Percentiles rank a stretch among this genome's conserved stretches.
phyloP scores from a whole-genome alignment of 2,888 invertebrate species.

The Polyommatus iphigenia region DNA sequence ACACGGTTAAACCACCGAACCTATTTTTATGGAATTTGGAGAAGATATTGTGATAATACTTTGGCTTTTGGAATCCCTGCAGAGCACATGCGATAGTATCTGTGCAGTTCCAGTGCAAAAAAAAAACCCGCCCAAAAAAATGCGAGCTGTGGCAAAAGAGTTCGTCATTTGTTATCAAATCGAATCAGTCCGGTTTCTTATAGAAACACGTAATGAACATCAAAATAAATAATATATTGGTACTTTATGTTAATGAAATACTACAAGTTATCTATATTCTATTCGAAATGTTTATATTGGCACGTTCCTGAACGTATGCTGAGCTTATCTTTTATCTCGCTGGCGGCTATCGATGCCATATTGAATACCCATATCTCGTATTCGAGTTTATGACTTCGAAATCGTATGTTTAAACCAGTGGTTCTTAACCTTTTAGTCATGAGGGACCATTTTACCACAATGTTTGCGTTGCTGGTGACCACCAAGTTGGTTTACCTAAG shows the following conservation, averaged over 20 bases:
- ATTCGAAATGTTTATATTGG: not conserved
- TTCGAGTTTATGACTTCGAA: not conserved
- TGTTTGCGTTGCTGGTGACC: too few species aligned
- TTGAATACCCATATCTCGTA: not conserved
- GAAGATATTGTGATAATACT: not conserved
- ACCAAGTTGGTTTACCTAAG: too few species aligned
- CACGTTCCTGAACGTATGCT: not conserved
- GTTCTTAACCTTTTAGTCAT: too few species aligned
- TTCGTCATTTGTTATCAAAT: not conserved
- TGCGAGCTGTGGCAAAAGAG: not conserved
- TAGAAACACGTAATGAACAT: too few species aligned
- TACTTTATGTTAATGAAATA: not conserved
- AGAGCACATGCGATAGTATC: too few species aligned
- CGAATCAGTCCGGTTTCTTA: not conserved
- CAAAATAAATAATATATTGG: too few species aligned
- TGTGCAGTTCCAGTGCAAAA: too few species aligned
- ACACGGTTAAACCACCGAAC: not conserved
- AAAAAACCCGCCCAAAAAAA: too few species aligned
- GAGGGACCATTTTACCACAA: too few species aligned
- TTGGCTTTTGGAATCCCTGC: not conserved
- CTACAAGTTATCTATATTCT: not conserved
- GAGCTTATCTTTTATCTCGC: conserved; percentile 1
- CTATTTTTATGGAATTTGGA: not conserved
- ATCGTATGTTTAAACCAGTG: not conserved
- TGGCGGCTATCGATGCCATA: not conserved